These are phyloP conservation scores for Gisinianus flammeolus DNA, from an alignment of 2,888 invertebrate genomes.

Conservation along the genomic window DNA sequence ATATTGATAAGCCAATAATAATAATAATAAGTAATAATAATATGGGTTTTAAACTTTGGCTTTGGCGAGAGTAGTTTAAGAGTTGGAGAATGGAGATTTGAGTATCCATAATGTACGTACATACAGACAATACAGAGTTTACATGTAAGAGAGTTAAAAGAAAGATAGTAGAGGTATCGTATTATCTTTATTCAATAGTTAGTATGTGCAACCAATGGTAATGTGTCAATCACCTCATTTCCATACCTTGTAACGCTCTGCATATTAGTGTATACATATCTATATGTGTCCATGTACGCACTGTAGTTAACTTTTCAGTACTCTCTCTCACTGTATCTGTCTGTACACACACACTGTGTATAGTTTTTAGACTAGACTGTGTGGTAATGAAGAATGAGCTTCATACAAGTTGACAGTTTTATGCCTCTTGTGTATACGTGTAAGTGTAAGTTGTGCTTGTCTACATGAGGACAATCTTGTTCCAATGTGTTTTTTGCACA, in stretches of 20 bases:
- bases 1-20: too few relatives aligned
- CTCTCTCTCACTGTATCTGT: not conserved
- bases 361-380: not conserved
- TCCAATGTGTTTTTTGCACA: not conserved
- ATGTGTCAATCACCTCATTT: slow-evolving; percentile 37
- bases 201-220: slow-evolving; percentile 22
- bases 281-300: not conserved
- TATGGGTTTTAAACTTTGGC: too few relatives aligned
- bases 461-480: slow-evolving; percentile 19
- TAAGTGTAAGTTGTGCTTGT: not conserved
- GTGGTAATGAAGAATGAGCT: slow-evolving; percentile 8
- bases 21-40: too few relatives aligned
- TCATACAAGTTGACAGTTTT: slow-evolving; percentile 32
- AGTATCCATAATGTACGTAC: not conserved
- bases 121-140: not conserved
- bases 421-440: not conserved
- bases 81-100: too few relatives aligned
- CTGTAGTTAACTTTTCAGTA: not conserved
- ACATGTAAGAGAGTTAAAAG: too few relatives aligned
- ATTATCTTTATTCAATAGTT: not conserved
- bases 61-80: too few relatives aligned
- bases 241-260: slow-evolving; percentile 4
- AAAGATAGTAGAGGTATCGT: too few relatives aligned
- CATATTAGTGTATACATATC: not conserved
- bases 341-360: not conserved